Evolutionary conservation across 2,797 vertebrate species (phyloP), one percentile per base, ranked within the genome.

Genomic region (Oophaga sylvatica): DNA sequence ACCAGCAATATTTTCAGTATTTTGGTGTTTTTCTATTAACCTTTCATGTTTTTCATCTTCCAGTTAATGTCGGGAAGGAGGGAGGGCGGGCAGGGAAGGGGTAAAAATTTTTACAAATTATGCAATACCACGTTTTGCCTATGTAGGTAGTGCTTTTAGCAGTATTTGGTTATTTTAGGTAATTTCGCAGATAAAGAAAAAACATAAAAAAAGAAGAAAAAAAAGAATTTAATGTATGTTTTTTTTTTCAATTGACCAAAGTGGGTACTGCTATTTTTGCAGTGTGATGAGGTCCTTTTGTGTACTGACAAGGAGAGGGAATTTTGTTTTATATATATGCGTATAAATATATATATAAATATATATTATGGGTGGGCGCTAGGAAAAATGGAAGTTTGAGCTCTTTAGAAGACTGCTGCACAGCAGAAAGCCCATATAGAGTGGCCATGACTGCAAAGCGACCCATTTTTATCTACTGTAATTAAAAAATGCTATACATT

Each of bases 61-160:
- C 97, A 98, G 95, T 98, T 97, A 98, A 96, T 97, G 97, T 97
- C 96, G 95, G 93, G 95, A 94, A 93, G 96, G 95, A 96, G 95
- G 95, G 97, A 96, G 97, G 94, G 20, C 1, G 71, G 94, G 93
- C 96, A 94, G 96, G 94, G 95, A 97, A 96, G 96, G 94, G 95
- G 94, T 97, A 97, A 96, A 97, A 97, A 99, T 96, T 97, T 97
- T 97, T 97, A 97, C 95, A 95, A 98, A 97, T 98, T 99, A 99
- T 99, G 97, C 98, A 99, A 99, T 99, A 99, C 98, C 97, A 97
- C 97, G 96, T 99, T 99, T 99, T 99, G 97, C 98, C 98, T 99
- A 99, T 97, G 96, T 99, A 99, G 97, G 97, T 99, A 98, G 97
- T 97, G 97, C 97, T 99, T 98, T 97, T 99, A 99, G 97, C 96